Evolutionary conservation across 30 jellyfish, hydroid and myxozoan species (phyloP).

Genomic region (Nemopilema nomurai): DNA sequence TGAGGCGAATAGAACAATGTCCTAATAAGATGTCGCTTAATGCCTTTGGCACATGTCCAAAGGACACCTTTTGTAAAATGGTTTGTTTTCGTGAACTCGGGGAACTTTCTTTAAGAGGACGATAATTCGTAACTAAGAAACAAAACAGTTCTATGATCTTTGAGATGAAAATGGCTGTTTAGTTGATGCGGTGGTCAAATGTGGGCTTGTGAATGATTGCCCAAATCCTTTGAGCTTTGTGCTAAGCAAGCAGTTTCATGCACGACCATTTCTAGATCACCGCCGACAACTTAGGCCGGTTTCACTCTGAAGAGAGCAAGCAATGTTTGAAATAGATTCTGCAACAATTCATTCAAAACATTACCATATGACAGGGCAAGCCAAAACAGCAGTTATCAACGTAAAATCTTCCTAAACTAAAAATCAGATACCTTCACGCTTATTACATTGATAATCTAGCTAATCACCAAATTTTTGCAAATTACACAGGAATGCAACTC

Average conservation of each 20-base stretch:
- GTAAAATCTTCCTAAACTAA: no score
- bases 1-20: conserved; percentile 10
- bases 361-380: no score
- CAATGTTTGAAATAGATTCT: no score
- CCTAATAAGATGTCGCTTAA: conserved; percentile 1
- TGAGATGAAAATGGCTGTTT: background rate
- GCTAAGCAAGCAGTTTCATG: background rate
- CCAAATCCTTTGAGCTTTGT: background rate
- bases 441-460: no score
- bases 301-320: no score
- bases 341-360: no score
- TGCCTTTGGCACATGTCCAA: conserved; percentile 2
- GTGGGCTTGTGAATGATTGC: background rate
- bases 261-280: background rate
- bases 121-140: background rate
- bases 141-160: background rate
- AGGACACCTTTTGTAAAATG: background rate
- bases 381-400: no score
- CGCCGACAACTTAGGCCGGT: no score
- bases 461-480: no score
- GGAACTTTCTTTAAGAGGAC: background rate
- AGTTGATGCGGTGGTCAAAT: background rate
- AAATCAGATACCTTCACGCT: no score
- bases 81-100: background rate
- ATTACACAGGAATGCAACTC: no score